These are phyloP conservation scores for Drosophila ercepeae DNA, from an alignment of 1,140 invertebrate species.

Conservation along the genomic window DNA sequence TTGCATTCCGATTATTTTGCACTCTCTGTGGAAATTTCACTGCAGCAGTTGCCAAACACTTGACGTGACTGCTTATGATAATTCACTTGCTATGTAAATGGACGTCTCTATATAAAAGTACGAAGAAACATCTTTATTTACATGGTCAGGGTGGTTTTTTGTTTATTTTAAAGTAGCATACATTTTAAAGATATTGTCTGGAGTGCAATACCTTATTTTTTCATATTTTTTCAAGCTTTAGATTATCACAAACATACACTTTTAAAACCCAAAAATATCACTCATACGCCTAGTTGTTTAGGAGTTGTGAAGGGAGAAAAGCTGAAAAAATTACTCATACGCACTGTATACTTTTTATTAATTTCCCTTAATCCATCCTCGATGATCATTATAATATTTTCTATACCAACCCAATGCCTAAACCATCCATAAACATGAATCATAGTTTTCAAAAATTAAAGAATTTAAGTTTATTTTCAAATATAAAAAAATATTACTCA, in stretches of 20 bases:
- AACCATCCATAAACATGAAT: too few species aligned
- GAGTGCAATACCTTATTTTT: neutral
- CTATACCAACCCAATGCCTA: too few species aligned
- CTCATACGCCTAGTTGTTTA: too few species aligned
- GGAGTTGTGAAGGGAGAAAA: too few species aligned
- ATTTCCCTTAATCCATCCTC: too few species aligned
- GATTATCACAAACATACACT: too few species aligned
- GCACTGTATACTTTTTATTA: neutral
- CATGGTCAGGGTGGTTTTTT: constrained; percentile 17
- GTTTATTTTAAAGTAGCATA: neutral
- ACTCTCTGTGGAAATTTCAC: constrained; percentile 40
- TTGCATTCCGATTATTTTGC: constrained; percentile 69
- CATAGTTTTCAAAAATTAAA: too few species aligned
- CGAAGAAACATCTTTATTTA: constrained; percentile 40
- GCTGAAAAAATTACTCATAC: neutral
- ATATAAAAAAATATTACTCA: neutral
- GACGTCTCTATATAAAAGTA: constrained; percentile 7
- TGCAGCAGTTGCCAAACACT: constrained; percentile 59
- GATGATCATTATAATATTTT: too few species aligned
- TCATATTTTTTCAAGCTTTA: neutral
- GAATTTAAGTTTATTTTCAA: too few species aligned
- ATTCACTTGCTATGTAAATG: constrained; percentile 35
- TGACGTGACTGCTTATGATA: constrained; percentile 66
- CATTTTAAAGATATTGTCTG: neutral
- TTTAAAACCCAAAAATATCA: too few species aligned